Base-by-base conservation (phyloP, 1,140 invertebrate genomes). In the Euura lappo region DNA sequence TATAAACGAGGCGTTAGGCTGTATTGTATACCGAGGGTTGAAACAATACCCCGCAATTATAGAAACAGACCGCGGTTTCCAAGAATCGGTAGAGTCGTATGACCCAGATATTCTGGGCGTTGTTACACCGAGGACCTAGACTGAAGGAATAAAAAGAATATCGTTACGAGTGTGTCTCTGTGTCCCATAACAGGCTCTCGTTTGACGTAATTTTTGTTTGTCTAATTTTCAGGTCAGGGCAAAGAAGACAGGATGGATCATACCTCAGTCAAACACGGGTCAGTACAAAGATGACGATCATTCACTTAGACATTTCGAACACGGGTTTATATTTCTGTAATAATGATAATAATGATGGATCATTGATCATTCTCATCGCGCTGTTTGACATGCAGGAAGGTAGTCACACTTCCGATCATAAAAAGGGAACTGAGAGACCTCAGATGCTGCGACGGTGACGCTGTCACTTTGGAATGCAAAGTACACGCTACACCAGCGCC, bases 401-500 rank as follows among this genome's bases (percentile, higher is more conserved):
- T 95, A 67, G 91, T 95, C 81, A 94, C 92, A 28, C 87, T 95
- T 60, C 95, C 95, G 3, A 88, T 88, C 6, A 90, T 96, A 74
- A 90, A 90, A 42, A 89, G 91, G 69, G 91, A 93, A 69, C 85
- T 96, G 69, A 90, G 91, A 73, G 93, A 96, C 83, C 82, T 95
- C n/a, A 89, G 93, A 65, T 95, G 94, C 77, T 94, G 93, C 77
- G 94, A 96, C 79, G 94, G 94, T 3, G 94, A 96, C 80, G 89
- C 92, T 1, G 91, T 94, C 2, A 91, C 93, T 47, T 89, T 96
- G 47, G 94, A 96, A 79, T 95, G 94, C 76, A 89, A 90, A 77
- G 90, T 96, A 43, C 88, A 91, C 65, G 92, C 91, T 4, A 89
- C 90, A 45, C 92, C 93, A 0, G 81, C 85, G 5, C 89, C 91